Evolutionary conservation across 2,113 vertebrate species (phyloP), one percentile per base, ranked within the genome.

Genomic region (Zosterops pallidus): DNA sequence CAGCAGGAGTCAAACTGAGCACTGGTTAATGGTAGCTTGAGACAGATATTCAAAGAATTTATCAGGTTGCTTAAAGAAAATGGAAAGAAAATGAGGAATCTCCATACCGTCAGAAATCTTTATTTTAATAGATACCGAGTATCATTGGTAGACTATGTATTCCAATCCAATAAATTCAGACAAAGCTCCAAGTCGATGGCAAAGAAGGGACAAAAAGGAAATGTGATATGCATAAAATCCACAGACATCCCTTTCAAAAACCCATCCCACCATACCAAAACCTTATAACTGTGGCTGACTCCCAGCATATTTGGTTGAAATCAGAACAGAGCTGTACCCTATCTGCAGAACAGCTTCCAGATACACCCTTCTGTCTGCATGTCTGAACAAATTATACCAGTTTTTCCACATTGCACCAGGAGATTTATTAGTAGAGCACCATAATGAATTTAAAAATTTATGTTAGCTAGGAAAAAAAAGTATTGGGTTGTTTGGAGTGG

Each of bases 351-450:
- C 12, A 42, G 6, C 35, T 84, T 75, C n/a, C 57, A 39, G 21
- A 41, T 18, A 24, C 4, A 1, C 5, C 31, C 28, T 90, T 83
- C 3, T 0, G 1, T 53, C 49, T 37, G 21, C 55, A 76, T 24
- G 4, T 62, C 59, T 25, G 42, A 79, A 53, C 15, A 77, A 88
- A 52, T 60, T 19, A 37, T 44, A 7, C 5, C 24, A 24, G 6
- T 12, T 82, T 89, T 91, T 20, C 31, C 9, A 64, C 12, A 56
- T 14, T 68, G 37, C 31, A 53, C 17, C 37, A 24, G 62, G 22
- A 71, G 13, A 5, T 19, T 37, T 60, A 23, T 33, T 60, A 71
- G 12, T 11, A 86, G 14, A 65, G 5, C 4, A 22, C 12, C 13
- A 12, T 29, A 31, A 21, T 25, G 9, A 8, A 78, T 55, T n/a